These are phyloP conservation scores for Hemicrepidius hirtus DNA, from an alignment of 2,888 invertebrate species.

Conservation along the genomic window DNA sequence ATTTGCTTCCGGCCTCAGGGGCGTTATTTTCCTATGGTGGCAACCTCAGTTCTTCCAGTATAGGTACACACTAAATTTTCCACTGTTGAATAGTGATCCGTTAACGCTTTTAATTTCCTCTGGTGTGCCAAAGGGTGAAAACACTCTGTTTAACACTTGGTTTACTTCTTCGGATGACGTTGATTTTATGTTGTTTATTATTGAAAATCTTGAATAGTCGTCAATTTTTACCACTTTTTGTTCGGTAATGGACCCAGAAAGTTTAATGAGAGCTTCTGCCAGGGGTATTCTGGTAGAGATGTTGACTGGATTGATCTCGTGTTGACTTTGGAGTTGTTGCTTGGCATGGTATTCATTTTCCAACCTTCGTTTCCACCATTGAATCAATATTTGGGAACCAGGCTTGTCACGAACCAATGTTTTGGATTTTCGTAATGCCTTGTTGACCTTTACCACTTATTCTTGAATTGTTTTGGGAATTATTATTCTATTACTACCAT, in stretches of 20 bases:
- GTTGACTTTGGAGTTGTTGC: too few relatives aligned
- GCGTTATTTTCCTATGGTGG: background rate
- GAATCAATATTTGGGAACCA: background rate
- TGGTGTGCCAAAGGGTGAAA: background rate
- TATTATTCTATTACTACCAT: too few relatives aligned
- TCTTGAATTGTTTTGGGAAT: too few relatives aligned
- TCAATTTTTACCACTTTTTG: too few relatives aligned
- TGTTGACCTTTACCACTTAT: background rate
- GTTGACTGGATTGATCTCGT: too few relatives aligned
- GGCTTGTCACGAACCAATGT: background rate
- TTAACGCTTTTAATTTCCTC: slow-evolving; percentile 3
- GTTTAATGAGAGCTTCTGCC: too few relatives aligned
- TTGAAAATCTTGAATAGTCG: background rate
- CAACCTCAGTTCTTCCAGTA: slow-evolving; percentile 3
- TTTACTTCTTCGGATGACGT: background rate
- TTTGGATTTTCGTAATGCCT: background rate
- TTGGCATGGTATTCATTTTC: background rate
- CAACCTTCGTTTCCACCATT: background rate
- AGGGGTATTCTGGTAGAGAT: too few relatives aligned
- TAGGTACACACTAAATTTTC: too few relatives aligned
- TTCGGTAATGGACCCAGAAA: too few relatives aligned
- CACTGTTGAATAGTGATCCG: background rate
- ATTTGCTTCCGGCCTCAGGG: too few relatives aligned
- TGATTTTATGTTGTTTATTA: slow-evolving; percentile 2
- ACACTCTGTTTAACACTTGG: background rate